A percentile compares a stretch with the other conserved stretches of the same genome.
phyloP scores from a whole-genome alignment of 2,797 vertebrate species.

The Cyclopterus lumpus region DNA sequence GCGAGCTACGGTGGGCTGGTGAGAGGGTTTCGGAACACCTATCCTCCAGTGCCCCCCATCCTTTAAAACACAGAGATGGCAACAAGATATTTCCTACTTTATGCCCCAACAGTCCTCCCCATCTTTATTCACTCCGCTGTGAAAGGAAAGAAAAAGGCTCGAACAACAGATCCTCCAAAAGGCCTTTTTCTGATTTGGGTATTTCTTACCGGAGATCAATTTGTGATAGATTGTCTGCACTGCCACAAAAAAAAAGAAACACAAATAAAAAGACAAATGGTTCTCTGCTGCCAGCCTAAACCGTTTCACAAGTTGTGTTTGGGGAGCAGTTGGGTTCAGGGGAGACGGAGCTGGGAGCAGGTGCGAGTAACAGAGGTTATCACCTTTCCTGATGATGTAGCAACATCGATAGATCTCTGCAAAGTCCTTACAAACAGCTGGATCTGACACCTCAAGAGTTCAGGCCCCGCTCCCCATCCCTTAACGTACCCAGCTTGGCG shows the following conservation, averaged over 20 bases:
- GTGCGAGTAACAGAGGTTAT: slow-evolving; percentile 49
- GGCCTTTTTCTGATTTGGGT: not conserved
- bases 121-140: slow-evolving; percentile 8
- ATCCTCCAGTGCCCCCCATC: slow-evolving; percentile 45
- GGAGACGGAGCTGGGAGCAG: slow-evolving; percentile 46
- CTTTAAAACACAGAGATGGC: slow-evolving; percentile 32
- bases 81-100: slow-evolving; percentile 52
- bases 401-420: slow-evolving; percentile 54
- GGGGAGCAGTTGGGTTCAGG: slow-evolving; percentile 46
- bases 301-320: slow-evolving; percentile 73
- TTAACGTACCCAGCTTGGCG: slow-evolving; percentile 18
- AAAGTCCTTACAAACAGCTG: slow-evolving; percentile 59
- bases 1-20: slow-evolving; percentile 52
- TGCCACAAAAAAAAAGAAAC: slow-evolving; percentile 34
- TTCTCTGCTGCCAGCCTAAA: slow-evolving; percentile 72
- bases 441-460: slow-evolving; percentile 55
- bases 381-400: slow-evolving; percentile 62
- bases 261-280: slow-evolving; percentile 69
- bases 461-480: slow-evolving; percentile 32
- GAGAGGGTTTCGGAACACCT: slow-evolving; percentile 44
- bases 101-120: slow-evolving; percentile 36
- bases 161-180: slow-evolving; percentile 27
- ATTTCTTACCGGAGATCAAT: slow-evolving; percentile 45
- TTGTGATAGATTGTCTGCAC: slow-evolving; percentile 55
- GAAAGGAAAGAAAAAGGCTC: slow-evolving; percentile 17